Evolutionary conservation across 2,888 invertebrate species (phyloP).

Genomic region (Drosophila aldrichi): DNA sequence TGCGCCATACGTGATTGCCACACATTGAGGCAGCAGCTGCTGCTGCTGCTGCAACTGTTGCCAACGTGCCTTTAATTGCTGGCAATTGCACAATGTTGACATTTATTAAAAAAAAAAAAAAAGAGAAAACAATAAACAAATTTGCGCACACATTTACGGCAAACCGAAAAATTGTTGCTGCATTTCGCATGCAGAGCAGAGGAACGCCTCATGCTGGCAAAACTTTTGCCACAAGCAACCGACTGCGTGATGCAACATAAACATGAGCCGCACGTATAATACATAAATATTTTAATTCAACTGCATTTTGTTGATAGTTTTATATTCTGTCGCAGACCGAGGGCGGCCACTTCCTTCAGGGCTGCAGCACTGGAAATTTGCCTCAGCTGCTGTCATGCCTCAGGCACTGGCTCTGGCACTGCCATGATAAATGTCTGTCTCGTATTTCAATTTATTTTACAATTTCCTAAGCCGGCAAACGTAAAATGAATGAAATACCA

Average conservation of each 20-base stretch:
- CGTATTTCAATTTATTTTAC: slow-evolving; percentile 73
- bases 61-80: slow-evolving; percentile 63
- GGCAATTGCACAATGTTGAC: slow-evolving; percentile 66
- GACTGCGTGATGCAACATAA: slow-evolving; percentile 44
- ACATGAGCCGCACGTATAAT: slow-evolving; percentile 64
- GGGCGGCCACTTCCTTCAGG: not conserved
- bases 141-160: slow-evolving; percentile 28
- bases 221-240: slow-evolving; percentile 35
- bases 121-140: slow-evolving; percentile 71
- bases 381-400: slow-evolving; percentile 36
- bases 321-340: slow-evolving; percentile 37
- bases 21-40: slow-evolving; percentile 23
- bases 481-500: slow-evolving; percentile 34
- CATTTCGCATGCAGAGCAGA: slow-evolving; percentile 3
- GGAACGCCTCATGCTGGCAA: slow-evolving; percentile 2
- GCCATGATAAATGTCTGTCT: slow-evolving; percentile 55
- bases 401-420: not conserved
- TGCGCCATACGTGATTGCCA: slow-evolving; percentile 41
- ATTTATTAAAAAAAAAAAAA: slow-evolving; percentile 65
- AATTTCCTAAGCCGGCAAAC: slow-evolving; percentile 63
- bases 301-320: slow-evolving; percentile 75
- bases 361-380: slow-evolving; percentile 16
- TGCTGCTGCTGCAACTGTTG: slow-evolving; percentile 21
- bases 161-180: not conserved
- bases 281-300: slow-evolving; percentile 75